phyloP scores from a whole-genome alignment of 2,888 invertebrate species.

The Meiosimyza platycephala region DNA sequence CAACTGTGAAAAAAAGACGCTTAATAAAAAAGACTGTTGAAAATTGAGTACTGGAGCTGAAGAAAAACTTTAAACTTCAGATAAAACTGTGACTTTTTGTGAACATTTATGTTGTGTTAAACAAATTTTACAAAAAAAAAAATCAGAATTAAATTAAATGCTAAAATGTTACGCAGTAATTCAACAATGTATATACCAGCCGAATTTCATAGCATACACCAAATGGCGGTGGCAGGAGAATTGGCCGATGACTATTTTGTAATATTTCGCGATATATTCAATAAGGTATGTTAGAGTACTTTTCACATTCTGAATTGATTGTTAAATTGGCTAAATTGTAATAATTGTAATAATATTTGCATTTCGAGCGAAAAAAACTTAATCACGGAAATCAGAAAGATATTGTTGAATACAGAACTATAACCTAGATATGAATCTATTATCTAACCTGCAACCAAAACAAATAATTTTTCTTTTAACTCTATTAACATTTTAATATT shows the following conservation, averaged over 20 bases:
- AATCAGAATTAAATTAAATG: constrained; percentile 13
- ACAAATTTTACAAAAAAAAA: constrained; percentile 2
- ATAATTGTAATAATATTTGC: too few relatives aligned
- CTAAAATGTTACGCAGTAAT: constrained; percentile 61
- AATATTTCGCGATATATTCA: constrained; percentile 76
- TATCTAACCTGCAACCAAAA: too few relatives aligned
- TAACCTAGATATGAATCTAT: too few relatives aligned
- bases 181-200: constrained; percentile 71
- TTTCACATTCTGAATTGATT: too few relatives aligned
- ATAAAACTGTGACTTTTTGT: constrained; percentile 14
- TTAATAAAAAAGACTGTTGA: constrained; percentile 17
- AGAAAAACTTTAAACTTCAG: background rate
- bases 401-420: too few relatives aligned
- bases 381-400: too few relatives aligned
- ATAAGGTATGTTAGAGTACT: constrained; percentile 71
- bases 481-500: too few relatives aligned
- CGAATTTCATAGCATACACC: constrained; percentile 71
- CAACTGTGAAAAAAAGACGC: background rate
- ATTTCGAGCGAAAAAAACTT: too few relatives aligned
- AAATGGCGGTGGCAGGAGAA: constrained; percentile 74
- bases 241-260: constrained; percentile 80
- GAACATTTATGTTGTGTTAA: background rate
- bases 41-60: background rate
- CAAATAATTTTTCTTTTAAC: too few relatives aligned
- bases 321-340: too few relatives aligned